Percentiles rank a stretch among this genome's conserved stretches.
phyloP scores from a whole-genome alignment of 2,888 invertebrate species.

The Cephus runcator region DNA sequence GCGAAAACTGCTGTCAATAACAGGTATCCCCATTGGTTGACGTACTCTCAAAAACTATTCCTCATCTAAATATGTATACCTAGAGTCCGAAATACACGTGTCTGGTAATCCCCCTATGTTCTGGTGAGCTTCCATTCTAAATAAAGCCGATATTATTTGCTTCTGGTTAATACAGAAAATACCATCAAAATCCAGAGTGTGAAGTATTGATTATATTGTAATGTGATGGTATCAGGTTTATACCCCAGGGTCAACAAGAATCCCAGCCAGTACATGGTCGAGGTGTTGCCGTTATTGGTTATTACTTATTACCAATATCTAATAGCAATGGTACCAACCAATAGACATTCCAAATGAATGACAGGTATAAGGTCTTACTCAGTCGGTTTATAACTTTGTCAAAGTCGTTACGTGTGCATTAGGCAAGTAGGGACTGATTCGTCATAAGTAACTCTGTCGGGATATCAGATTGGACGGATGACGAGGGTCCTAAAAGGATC shows the following conservation, averaged over 20 bases:
- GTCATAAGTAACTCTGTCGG: background rate
- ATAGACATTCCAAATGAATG: background rate
- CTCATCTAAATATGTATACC: background rate
- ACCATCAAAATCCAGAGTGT: background rate
- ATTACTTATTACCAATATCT: background rate
- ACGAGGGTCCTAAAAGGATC: background rate
- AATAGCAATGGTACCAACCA: background rate
- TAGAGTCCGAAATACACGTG: background rate
- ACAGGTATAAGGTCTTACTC: background rate
- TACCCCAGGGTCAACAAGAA: background rate
- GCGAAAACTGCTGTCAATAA: background rate
- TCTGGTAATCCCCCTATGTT: background rate
- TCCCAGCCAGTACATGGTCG: background rate
- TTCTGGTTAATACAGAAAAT: background rate
- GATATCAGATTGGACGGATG: background rate
- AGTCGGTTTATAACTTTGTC: background rate
- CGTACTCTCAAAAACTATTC: background rate
- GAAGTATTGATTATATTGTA: background rate
- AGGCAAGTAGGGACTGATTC: background rate
- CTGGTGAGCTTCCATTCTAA: background rate
- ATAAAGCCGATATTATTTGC: background rate
- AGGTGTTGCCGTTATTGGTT: background rate
- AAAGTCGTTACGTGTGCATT: background rate
- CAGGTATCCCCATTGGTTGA: background rate
- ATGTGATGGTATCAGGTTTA: background rate